A percentile compares a stretch with the other conserved stretches of the same genome.
phyloP scores from a whole-genome alignment of 2,797 vertebrate species.

The Carcharodon carcharias region DNA sequence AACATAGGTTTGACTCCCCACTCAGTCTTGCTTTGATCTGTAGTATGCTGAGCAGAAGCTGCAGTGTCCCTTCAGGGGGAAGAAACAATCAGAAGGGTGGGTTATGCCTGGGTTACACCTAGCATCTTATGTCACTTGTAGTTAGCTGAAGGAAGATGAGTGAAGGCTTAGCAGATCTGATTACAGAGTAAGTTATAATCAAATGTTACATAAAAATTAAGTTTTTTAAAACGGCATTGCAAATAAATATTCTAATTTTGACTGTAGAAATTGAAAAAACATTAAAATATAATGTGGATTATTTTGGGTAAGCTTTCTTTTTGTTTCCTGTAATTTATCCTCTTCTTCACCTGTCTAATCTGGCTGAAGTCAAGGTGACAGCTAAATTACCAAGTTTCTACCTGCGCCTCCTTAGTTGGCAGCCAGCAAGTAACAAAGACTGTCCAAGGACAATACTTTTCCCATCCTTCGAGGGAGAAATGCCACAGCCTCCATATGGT shows the following conservation, averaged over 20 bases:
- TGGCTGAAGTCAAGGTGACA: not conserved
- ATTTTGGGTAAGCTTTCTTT: not conserved
- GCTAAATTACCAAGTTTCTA: not conserved
- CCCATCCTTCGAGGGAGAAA: not conserved
- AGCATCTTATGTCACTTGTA: not conserved
- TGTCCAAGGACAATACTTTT: not conserved
- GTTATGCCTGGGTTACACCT: not conserved
- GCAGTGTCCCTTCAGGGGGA: not conserved
- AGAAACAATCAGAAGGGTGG: not conserved
- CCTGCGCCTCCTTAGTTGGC: not conserved
- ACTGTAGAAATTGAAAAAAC: not conserved
- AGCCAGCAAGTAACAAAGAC: not conserved
- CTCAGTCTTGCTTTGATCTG: slow-evolving; percentile 22
- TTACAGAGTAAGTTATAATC: not conserved
- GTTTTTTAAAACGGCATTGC: not conserved
- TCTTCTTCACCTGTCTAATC: not conserved
- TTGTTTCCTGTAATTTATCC: not conserved
- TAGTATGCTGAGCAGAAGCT: not conserved
- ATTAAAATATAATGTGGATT: too few species aligned
- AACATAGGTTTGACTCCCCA: slow-evolving; percentile 6
- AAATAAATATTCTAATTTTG: not conserved
- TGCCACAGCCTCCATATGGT: not conserved
- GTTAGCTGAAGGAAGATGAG: not conserved
- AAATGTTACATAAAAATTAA: not conserved
- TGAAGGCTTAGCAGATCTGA: not conserved